Conservation (phyloP, 2,888 invertebrate species). For the Drosophila maculinotata region DNA sequence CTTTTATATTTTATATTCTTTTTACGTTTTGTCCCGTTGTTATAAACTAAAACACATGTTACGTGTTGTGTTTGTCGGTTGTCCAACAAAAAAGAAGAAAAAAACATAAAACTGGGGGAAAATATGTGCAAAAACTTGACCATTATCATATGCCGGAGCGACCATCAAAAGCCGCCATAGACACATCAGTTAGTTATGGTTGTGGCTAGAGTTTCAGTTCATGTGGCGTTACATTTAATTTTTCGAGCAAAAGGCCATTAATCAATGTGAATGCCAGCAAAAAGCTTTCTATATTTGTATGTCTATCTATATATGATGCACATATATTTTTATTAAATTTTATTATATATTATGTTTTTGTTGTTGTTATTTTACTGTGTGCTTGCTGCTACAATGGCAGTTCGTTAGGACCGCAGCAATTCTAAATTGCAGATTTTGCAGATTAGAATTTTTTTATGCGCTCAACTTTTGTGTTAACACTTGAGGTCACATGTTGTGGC, state of each 20-base stretch:
- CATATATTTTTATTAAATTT: slow-evolving; percentile 1
- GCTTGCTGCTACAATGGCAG: slow-evolving; percentile 28
- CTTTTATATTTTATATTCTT: slow-evolving; percentile 20
- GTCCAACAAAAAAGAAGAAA: slow-evolving; percentile 17
- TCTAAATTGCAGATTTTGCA: slow-evolving; percentile 49
- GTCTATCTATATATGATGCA: not conserved
- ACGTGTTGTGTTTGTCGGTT: slow-evolving; percentile 57
- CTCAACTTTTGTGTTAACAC: slow-evolving; percentile 53
- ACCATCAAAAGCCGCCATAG: slow-evolving; percentile 43
- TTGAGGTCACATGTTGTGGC: slow-evolving; percentile 60
- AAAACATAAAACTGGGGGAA: slow-evolving; percentile 23
- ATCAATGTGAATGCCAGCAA: slow-evolving; percentile 43
- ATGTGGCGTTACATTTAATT: slow-evolving; percentile 60
- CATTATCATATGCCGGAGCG: slow-evolving; percentile 56
- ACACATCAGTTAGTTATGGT: slow-evolving; percentile 43
- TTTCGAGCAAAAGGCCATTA: slow-evolving; percentile 49
- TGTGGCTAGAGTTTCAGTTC: slow-evolving; percentile 42
- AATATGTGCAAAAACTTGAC: slow-evolving; percentile 49
- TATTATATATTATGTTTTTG: not conserved
- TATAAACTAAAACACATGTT: slow-evolving; percentile 67
- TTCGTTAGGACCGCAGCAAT: slow-evolving; percentile 34
- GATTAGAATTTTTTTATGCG: slow-evolving; percentile 38
- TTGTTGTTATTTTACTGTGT: slow-evolving; percentile 2
- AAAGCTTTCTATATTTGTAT: slow-evolving; percentile 9
- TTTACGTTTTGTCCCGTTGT: slow-evolving; percentile 17